Percentiles rank a stretch among this genome's conserved stretches.
These are phyloP conservation scores for Notodonta dromedarius DNA, from an alignment of 2,888 invertebrate genomes.

Conservation along the genomic window DNA sequence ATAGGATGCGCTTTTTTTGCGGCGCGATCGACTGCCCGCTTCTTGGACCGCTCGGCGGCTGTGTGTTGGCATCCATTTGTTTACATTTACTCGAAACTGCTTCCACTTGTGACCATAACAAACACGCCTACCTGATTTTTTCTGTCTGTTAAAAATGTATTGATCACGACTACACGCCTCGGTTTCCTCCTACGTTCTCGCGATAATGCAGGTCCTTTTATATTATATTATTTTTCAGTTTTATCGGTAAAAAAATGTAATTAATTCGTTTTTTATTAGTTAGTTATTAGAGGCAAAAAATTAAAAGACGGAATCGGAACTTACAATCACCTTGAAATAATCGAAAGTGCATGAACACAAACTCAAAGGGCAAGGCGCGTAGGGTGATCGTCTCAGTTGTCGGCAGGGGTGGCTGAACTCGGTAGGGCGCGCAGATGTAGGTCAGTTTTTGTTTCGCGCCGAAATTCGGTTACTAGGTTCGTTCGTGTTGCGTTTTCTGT, in stretches of 20 bases:
- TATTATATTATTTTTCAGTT: too few species aligned
- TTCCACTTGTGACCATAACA: constrained; percentile 42
- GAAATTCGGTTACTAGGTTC: constrained; percentile 83
- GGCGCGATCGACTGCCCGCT: constrained; percentile 70
- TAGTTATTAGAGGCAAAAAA: constrained; percentile 18
- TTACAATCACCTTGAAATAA: constrained; percentile 64
- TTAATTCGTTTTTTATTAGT: not conserved
- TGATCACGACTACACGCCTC: constrained; percentile 22
- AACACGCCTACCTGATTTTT: constrained; percentile 41
- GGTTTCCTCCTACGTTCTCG: not conserved
- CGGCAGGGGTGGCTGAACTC: constrained; percentile 81
- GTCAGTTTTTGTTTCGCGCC: constrained; percentile 84
- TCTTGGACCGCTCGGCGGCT: constrained; percentile 50
- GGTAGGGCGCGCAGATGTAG: constrained; percentile 80
- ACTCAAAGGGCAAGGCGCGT: constrained; percentile 69
- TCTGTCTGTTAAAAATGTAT: constrained; percentile 30
- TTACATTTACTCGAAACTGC: constrained; percentile 48
- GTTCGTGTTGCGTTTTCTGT: constrained; percentile 53
- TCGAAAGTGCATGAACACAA: constrained; percentile 63
- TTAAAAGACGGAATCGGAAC: constrained; percentile 24
- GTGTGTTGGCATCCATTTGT: constrained; percentile 56
- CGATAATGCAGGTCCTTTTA: not conserved
- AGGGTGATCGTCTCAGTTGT: constrained; percentile 66
- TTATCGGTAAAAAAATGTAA: not conserved
- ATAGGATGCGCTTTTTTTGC: constrained; percentile 83